Base-by-base conservation (phyloP, 2,888 invertebrate species). In the Romanomermis culicivorax region DNA sequence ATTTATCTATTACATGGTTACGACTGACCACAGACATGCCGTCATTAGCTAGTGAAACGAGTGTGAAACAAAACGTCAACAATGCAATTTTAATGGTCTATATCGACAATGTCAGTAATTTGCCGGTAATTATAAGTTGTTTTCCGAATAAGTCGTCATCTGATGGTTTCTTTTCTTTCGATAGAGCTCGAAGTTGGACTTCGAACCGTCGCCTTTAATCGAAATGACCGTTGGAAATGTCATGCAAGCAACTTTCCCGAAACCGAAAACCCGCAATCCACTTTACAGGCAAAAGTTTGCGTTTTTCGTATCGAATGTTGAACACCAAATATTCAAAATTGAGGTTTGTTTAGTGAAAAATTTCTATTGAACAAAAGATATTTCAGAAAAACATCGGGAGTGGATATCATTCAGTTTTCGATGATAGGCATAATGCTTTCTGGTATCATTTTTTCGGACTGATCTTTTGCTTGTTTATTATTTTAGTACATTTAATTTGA, bases 231-330 rank as follows among this genome's bases (percentile, higher is more conserved):
- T 91, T 2, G 87, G 86, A 56, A 82, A 81, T 66, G 78, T 78
- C 64, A 79, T 77, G 0, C 64, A 64, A 52, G 64, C 64, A 36
- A 70, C 65, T 20, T 60, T 57, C 2, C 56, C 65, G 14, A 64
- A 62, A 29, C 55, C 61, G 26, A 69, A 86, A 61, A 85, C 84
- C 0, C 82, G 81, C 61, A 81, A 85, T 66, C 95, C 95, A 0
- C 82, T 89, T 52, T 95, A 84, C 80, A 91, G 93, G 72, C 82
- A 87, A 69, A 87, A 88, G 4, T 88, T 89, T 71, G 82, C 85
- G 1, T 91, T 91, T 74, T 77, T 93, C 42, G 82, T 93, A 2
- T 78, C 80, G 61, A 86, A 93, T 74, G 89, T 91, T 0, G 84
- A 87, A 68, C 82, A 83, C 29, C 85, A 91, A 67, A 79, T 80